A percentile compares a stretch with the other conserved stretches of the same genome.
These are phyloP conservation scores for Tenebrio molitor DNA, from an alignment of 1,140 invertebrate genomes.

Conservation along the genomic window DNA sequence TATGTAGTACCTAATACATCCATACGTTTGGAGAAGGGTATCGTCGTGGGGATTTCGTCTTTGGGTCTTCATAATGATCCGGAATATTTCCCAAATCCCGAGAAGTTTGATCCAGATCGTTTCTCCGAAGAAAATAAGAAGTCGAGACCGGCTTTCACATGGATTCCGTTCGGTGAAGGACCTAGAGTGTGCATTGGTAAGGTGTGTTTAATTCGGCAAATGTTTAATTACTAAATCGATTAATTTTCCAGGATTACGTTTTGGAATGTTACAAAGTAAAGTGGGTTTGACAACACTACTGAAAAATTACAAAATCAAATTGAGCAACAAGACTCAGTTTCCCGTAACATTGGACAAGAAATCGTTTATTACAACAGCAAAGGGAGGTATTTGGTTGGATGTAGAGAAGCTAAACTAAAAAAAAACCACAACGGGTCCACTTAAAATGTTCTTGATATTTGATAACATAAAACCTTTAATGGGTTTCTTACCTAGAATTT, in stretches of 20 bases:
- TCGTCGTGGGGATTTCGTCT: slow-evolving; percentile 71
- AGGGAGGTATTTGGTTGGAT: slow-evolving; percentile 1
- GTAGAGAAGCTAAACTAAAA: neutral
- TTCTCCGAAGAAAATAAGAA: slow-evolving; percentile 70
- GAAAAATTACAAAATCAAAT: slow-evolving; percentile 61
- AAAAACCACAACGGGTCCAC: no score
- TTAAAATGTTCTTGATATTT: no score
- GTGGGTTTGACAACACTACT: slow-evolving; percentile 66
- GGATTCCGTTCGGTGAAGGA: slow-evolving; percentile 73
- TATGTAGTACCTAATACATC: slow-evolving; percentile 62
- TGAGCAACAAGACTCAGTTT: slow-evolving; percentile 6
- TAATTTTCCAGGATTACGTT: slow-evolving; percentile 68
- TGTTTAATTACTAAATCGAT: slow-evolving; percentile 5
- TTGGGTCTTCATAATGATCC: slow-evolving; percentile 74
- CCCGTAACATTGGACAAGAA: neutral
- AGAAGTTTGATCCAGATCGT: slow-evolving; percentile 77
- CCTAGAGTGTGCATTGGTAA: slow-evolving; percentile 71
- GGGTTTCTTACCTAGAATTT: no score
- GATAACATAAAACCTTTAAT: no score
- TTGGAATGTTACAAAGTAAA: slow-evolving; percentile 68
- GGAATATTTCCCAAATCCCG: slow-evolving; percentile 74
- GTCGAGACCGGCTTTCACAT: slow-evolving; percentile 63
- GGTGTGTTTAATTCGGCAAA: neutral
- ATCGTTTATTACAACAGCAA: neutral
- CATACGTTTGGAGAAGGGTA: slow-evolving; percentile 70